These are phyloP conservation scores for Chiloscyllium punctatum DNA, from an alignment of 2,797 vertebrate species.

Conservation along the genomic window DNA sequence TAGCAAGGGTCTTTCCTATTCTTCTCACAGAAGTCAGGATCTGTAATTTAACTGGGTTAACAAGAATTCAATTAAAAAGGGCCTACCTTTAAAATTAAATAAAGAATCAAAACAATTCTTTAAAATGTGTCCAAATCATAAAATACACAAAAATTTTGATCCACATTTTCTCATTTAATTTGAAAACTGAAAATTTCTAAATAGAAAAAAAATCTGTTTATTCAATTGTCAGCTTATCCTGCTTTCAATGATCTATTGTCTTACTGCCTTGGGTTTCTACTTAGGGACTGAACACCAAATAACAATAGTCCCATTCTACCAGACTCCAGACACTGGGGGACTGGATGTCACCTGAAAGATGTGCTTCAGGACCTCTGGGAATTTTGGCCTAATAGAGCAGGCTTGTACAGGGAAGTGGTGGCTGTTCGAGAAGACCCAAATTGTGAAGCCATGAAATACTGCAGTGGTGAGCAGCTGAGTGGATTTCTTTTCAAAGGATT, in stretches of 20 bases:
- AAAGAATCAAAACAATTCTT: not conserved
- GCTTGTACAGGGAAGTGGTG: too few species aligned
- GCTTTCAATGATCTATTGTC: not conserved
- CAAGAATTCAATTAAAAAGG: not conserved
- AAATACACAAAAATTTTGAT: not conserved
- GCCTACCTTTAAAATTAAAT: not conserved
- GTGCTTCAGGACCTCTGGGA: too few species aligned
- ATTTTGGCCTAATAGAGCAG: too few species aligned
- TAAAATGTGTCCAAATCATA: not conserved
- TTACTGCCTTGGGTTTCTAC: not conserved
- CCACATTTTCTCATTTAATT: not conserved
- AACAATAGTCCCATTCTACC: too few species aligned
- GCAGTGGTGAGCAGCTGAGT: too few species aligned
- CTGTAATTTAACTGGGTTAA: not conserved
- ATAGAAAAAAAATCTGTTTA: not conserved
- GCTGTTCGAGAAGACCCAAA: too few species aligned
- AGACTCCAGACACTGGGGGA: too few species aligned
- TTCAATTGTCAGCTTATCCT: not conserved
- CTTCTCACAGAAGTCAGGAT: not conserved
- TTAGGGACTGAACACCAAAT: too few species aligned
- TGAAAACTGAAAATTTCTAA: not conserved
- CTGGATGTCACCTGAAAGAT: too few species aligned
- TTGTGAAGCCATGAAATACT: too few species aligned
- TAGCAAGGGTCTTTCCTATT: not conserved
- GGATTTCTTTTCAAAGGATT: too few species aligned